Conservation (phyloP, 2,113 vertebrate genomes). For the Lycaon pictus region DNA sequence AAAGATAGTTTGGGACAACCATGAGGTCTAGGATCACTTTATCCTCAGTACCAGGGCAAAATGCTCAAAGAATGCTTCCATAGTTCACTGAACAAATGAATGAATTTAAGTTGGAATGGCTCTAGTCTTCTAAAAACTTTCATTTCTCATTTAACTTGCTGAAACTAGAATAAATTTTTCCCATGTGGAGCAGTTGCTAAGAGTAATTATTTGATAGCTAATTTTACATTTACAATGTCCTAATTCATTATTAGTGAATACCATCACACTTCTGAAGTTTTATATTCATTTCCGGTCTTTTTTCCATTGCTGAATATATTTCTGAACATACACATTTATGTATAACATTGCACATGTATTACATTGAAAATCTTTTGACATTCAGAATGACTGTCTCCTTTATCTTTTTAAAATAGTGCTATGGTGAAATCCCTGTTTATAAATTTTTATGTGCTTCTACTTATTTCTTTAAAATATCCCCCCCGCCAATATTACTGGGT, state of each 20-base stretch:
- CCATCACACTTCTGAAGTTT: not conserved
- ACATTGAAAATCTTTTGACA: not conserved
- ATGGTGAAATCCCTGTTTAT: not conserved
- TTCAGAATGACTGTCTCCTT: not conserved
- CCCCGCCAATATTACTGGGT: not conserved
- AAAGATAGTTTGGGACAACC: not conserved
- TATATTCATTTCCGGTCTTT: not conserved
- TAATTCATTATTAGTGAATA: not conserved
- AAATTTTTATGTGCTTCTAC: not conserved
- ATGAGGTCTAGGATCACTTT: not conserved
- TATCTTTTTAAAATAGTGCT: not conserved
- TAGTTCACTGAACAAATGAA: not conserved
- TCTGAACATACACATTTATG: not conserved
- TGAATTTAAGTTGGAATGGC: not conserved
- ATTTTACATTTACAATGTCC: not conserved
- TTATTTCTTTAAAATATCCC: conserved; percentile 19
- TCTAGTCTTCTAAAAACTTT: not conserved
- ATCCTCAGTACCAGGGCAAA: not conserved
- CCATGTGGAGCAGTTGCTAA: not conserved
- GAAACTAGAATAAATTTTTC: not conserved
- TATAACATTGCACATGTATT: not conserved
- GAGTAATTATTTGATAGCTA: conserved; percentile 20
- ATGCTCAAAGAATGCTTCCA: not conserved
- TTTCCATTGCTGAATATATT: not conserved
- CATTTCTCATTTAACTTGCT: conserved; percentile 22